A percentile compares a stretch with the other conserved stretches of the same genome.
Evolutionary conservation across 2,888 invertebrate species (phyloP).

Genomic region (Himalopsyche japonica): DNA sequence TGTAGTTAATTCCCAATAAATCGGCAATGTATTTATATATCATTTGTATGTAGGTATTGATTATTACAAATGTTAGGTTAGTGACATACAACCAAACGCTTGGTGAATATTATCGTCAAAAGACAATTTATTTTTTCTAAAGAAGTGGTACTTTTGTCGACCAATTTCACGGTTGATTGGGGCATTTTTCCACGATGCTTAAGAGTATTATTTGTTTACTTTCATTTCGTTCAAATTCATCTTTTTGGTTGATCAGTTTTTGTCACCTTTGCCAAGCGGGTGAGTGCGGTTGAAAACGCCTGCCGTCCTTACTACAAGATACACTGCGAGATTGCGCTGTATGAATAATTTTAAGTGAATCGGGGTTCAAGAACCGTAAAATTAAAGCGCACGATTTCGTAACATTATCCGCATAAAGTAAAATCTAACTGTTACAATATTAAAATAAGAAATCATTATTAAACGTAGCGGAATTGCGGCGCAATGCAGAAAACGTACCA

Average conservation of each 20-base stretch:
- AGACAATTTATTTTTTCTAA: no score
- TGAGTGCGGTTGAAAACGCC: not conserved
- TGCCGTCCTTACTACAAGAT: not conserved
- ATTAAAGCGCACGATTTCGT: constrained; percentile 40
- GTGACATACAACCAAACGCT: no score
- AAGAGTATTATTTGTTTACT: not conserved
- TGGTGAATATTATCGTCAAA: no score
- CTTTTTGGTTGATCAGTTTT: not conserved
- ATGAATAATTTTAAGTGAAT: constrained; percentile 34
- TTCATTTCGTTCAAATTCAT: not conserved
- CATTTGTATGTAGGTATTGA: no score
- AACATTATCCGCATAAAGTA: constrained; percentile 37
- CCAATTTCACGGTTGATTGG: not conserved
- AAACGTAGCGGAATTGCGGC: constrained; percentile 5
- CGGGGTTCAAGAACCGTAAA: constrained; percentile 40
- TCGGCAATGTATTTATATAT: no score
- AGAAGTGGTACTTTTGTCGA: not conserved
- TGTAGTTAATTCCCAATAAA: no score
- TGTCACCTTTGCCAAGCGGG: not conserved
- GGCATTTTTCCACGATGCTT: not conserved
- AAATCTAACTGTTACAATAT: constrained; percentile 30
- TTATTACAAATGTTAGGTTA: no score
- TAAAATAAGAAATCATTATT: constrained; percentile 25
- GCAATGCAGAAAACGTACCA: not conserved
- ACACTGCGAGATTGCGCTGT: constrained; percentile 16